Evolutionary conservation across 1,140 invertebrate genomes (phyloP), one percentile per base, ranked within the genome.

Genomic region (Anoplolepis gracilipes): DNA sequence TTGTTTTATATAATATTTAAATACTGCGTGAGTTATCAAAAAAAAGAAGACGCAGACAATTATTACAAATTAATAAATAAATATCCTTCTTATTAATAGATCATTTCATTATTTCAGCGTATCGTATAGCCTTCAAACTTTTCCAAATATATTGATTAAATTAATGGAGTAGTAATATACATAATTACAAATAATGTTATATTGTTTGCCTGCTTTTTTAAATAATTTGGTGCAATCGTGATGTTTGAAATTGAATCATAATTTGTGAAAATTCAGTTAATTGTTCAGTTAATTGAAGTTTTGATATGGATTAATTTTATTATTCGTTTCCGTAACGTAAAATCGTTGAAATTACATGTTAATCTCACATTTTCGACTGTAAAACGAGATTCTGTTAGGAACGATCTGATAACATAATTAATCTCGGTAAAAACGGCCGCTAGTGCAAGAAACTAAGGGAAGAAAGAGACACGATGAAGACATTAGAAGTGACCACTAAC

Each of bases 401-500:
- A 30, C 65, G 6, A 72, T 81, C 49, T 70, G 78, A 70, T 42
- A 39, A 79, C 57, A 67, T 57, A 70, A 81, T 81, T 81, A 81
- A 81, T 81, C 65, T 13, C 19, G 33, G 11, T 70, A 39, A 25
- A 81, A 81, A 30, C 55, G n/a, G 25, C 4, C 22, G 22, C 25
- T 16, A 19, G 67, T 11, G 36, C 2, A 61, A 73, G 67, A 73
- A 73, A 46, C 25, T 5, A 16, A 39, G 53, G 13, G 22, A 46
- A 82, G 36, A 59, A 72, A 72, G 46, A 46, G 59, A 67, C 8
- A 36, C 19, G 36, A 36, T 70, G 49, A 57, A 73, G 46, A 82
- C 67, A 82, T 82, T 82, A 72, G 67, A 55, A 82, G 36, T 82
- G 69, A 82, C 49, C 78, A 73, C 67, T 72, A 81, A 81, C 78